phyloP scores from a whole-genome alignment of 2,888 invertebrate species.

The Cheilosia variabilis region DNA sequence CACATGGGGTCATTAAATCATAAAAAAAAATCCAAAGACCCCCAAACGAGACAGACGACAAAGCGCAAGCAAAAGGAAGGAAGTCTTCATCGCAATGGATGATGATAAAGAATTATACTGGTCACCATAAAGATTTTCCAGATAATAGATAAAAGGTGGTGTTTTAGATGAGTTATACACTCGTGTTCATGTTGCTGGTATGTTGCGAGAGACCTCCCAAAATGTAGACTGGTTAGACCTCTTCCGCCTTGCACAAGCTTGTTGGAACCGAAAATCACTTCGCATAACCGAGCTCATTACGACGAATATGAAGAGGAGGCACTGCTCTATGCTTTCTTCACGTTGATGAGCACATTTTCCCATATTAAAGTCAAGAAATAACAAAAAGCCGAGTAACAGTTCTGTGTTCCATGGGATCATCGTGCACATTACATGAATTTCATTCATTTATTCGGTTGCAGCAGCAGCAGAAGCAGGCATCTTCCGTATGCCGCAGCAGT shows the following conservation, averaged over 20 bases:
- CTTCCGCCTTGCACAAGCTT: constrained; percentile 46
- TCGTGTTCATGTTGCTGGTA: background rate
- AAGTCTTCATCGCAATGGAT: constrained; percentile 28
- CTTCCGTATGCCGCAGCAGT: constrained; percentile 39
- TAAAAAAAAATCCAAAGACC: background rate
- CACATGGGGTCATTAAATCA: constrained; percentile 61
- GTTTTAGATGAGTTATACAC: background rate
- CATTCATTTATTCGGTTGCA: constrained; percentile 67
- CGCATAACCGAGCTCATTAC: constrained; percentile 62
- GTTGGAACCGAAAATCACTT: constrained; percentile 64
- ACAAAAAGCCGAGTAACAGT: constrained; percentile 54
- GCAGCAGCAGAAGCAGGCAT: constrained; percentile 32
- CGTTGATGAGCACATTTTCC: constrained; percentile 60
- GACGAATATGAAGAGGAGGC: constrained; percentile 30
- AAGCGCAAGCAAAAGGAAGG: constrained; percentile 46
- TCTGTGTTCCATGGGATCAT: constrained; percentile 60
- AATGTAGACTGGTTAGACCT: constrained; percentile 20
- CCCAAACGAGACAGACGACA: constrained; percentile 15
- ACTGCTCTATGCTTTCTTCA: constrained; percentile 11
- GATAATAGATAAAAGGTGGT: background rate
- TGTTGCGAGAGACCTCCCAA: background rate
- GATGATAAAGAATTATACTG: constrained; percentile 14
- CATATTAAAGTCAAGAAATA: constrained; percentile 61
- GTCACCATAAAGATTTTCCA: constrained; percentile 3
- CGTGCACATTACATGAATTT: constrained; percentile 60